Evolutionary conservation across 2,113 vertebrate genomes (phyloP).

Genomic region (Strix uralensis): DNA sequence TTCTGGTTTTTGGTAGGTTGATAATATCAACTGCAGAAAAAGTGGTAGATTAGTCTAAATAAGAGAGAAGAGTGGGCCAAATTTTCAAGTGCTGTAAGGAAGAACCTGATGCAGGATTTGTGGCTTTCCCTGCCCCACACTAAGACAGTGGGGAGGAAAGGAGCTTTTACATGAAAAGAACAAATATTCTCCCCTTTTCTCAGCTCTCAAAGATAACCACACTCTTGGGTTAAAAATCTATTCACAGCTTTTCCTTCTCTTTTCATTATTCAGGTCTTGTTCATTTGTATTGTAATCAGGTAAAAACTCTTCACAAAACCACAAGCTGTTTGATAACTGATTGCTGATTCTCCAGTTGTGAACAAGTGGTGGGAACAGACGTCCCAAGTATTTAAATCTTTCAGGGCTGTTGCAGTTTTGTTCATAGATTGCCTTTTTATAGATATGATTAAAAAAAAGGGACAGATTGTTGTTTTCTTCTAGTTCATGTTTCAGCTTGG

Average conservation of each 20-base stretch:
- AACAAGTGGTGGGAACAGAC: background rate
- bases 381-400: background rate
- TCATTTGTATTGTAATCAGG: background rate
- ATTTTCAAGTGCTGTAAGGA: background rate
- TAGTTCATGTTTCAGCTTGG: background rate
- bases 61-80: background rate
- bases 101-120: background rate
- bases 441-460: fast-evolving
- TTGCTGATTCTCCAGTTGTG: background rate
- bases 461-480: background rate
- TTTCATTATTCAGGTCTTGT: background rate
- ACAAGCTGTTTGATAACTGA: background rate
- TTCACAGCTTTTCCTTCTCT: background rate
- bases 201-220: background rate
- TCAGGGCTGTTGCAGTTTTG: background rate
- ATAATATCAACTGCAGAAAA: background rate
- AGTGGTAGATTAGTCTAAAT: background rate
- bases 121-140: background rate
- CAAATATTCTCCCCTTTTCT: background rate
- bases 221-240: background rate
- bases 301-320: background rate
- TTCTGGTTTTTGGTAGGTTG: background rate
- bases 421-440: background rate
- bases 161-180: background rate
- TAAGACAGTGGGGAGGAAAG: background rate